A percentile compares a stretch with the other conserved stretches of the same genome.
phyloP scores from a whole-genome alignment of 2,113 vertebrate genomes.

The Solea solea region DNA sequence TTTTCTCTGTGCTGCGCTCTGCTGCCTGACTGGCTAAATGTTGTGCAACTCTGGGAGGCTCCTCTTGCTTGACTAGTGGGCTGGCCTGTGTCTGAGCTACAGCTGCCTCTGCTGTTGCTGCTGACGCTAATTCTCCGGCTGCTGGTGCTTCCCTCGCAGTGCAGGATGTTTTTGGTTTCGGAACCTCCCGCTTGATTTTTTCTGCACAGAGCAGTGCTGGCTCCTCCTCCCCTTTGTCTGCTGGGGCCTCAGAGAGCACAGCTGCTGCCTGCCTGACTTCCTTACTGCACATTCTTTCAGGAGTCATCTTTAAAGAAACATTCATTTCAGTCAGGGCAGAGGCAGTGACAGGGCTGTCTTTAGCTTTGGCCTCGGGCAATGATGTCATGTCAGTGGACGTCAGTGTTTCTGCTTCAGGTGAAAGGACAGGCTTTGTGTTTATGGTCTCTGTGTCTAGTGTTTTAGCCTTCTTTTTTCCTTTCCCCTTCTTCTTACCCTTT shows the following conservation, averaged over 20 bases:
- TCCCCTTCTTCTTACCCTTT: conserved; percentile 71
- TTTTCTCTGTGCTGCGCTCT: conserved; percentile 73
- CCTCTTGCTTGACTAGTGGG: conserved; percentile 74
- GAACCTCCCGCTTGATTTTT: conserved; percentile 83
- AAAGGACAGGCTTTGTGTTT: conserved; percentile 42
- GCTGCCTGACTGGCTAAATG: conserved; percentile 69
- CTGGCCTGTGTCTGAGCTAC: conserved; percentile 68
- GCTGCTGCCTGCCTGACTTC: conserved; percentile 76
- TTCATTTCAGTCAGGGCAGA: conserved; percentile 39
- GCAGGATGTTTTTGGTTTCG: conserved; percentile 80
- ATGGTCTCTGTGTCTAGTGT: conserved; percentile 20
- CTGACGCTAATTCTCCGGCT: conserved; percentile 76
- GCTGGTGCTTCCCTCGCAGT: conserved; percentile 76
- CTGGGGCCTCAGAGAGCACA: conserved; percentile 78
- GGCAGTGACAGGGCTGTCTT: conserved; percentile 31
- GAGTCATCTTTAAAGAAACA: conserved; percentile 64
- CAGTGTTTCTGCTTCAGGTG: conserved; percentile 36
- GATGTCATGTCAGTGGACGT: conserved; percentile 39
- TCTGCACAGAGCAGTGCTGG: conserved; percentile 63
- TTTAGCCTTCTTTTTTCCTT: conserved; percentile 65
- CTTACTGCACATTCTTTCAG: conserved; percentile 72
- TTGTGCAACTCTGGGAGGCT: conserved; percentile 82
- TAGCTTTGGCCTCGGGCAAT: conserved; percentile 31
- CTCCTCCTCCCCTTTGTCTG: conserved; percentile 84
- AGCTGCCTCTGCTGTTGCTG: conserved; percentile 70